Base-by-base conservation (phyloP, 2,797 vertebrate species). In the Ambastaia sidthimunki region DNA sequence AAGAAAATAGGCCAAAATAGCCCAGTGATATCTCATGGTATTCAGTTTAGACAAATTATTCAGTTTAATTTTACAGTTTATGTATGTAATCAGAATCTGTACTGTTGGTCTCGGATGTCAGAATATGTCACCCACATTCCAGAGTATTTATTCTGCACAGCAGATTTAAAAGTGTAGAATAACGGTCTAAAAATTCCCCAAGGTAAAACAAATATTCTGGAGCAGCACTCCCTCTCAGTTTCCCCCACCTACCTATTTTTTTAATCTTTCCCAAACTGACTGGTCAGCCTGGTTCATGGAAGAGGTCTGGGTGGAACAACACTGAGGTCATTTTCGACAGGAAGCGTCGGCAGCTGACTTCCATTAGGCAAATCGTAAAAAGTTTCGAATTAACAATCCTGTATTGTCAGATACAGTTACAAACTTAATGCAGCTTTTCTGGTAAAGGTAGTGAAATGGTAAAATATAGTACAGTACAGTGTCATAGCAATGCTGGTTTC, bases 281-380 rank as follows among this genome's bases (percentile, higher is more conserved):
- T 88, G 70, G 69, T 87, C 80, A 81, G 89, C 83, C 85, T 88
- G 85, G 89, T 91, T 90, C 54, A 85, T 92, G 91, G 86, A 85
- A 82, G 83, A 67, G 55, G 55, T 89, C 86, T 86, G 87, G 85
- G 85, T 84, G 86, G 84, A 90, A 84, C 79, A 86, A 86, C 84
- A 85, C 86, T 88, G 83, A 76, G 37, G 18, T 54, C 78, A 66
- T 83, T 83, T 86, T 79, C 81, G 28, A 86, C 88, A 91, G 90
- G 89, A 92, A 92, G 84, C 81, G 25, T 57, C 37, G 76, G 85
- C 90, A 94, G 87, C 88, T 91, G 90, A 91, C 81, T 86, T 87
- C 70, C 84, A 76, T 91, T 92, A 87, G 48, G 76, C 80, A 84
- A 85, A 86, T 86, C 78, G 80, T 76, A 77, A 76, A 47, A 63